phyloP scores from a whole-genome alignment of 2,888 invertebrate genomes.

The Trichopria drosophilae region DNA sequence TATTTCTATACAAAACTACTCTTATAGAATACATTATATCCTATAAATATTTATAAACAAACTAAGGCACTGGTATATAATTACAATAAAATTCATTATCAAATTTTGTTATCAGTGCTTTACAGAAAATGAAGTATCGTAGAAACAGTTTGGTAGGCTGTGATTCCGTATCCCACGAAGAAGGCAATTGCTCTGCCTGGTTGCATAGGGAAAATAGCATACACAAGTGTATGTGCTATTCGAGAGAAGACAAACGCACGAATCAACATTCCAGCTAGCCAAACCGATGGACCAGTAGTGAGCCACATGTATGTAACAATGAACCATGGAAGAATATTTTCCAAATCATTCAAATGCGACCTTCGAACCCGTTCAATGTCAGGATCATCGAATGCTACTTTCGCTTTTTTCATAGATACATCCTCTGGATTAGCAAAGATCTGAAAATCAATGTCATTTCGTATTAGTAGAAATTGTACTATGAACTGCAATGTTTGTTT shows the following conservation, averaged over 20 bases:
- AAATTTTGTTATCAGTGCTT: too few relatives aligned
- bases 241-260: constrained; percentile 59
- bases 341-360: constrained; percentile 64
- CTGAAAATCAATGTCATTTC: constrained; percentile 35
- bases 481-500: background rate
- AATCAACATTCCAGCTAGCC: constrained; percentile 60
- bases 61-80: too few relatives aligned
- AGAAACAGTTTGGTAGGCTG: constrained; percentile 56
- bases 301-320: constrained; percentile 61
- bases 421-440: constrained; percentile 49
- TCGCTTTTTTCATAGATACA: constrained; percentile 22
- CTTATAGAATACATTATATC: too few relatives aligned
- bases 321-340: constrained; percentile 63
- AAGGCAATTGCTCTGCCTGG: constrained; percentile 60
- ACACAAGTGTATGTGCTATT: constrained; percentile 61
- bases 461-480: background rate
- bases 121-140: constrained; percentile 33
- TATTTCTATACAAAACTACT: too few relatives aligned
- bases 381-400: constrained; percentile 49
- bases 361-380: constrained; percentile 63
- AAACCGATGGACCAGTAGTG: constrained; percentile 59
- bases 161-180: constrained; percentile 52
- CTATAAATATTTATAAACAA: too few relatives aligned
- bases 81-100: too few relatives aligned
- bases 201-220: constrained; percentile 59